These are phyloP conservation scores for Rousettus leschenaultii DNA, from an alignment of 2,113 vertebrate genomes.

Conservation along the genomic window DNA sequence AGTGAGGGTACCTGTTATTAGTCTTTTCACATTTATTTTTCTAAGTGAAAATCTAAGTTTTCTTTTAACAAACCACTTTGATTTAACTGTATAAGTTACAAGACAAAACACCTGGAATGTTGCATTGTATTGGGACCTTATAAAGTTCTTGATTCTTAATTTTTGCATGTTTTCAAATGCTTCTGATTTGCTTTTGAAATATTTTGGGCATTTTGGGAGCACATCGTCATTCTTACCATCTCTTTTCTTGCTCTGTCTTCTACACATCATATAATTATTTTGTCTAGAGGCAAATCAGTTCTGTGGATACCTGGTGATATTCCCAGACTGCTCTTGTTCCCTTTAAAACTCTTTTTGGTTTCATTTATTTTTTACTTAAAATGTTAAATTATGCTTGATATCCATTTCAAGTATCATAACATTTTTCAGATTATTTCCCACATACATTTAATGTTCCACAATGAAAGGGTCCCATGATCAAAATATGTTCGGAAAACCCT, in stretches of 20 bases:
- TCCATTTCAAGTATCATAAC: background rate
- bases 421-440: background rate
- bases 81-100: background rate
- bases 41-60: background rate
- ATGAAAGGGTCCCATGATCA: background rate
- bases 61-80: background rate
- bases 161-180: background rate
- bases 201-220: background rate
- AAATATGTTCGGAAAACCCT: background rate
- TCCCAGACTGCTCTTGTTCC: background rate
- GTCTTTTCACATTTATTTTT: background rate
- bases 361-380: conserved; percentile 5
- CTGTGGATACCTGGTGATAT: background rate
- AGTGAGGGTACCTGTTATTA: background rate
- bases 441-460: background rate
- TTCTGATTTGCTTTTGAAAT: background rate
- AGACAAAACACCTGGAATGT: background rate
- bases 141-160: background rate
- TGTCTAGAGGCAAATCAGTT: background rate
- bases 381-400: background rate
- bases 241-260: background rate
- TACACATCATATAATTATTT: background rate
- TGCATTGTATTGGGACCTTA: background rate
- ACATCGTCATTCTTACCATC: background rate
- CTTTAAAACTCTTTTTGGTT: background rate